These are phyloP conservation scores for Heliconius charithonia DNA, from an alignment of 2,888 invertebrate genomes.

Conservation along the genomic window DNA sequence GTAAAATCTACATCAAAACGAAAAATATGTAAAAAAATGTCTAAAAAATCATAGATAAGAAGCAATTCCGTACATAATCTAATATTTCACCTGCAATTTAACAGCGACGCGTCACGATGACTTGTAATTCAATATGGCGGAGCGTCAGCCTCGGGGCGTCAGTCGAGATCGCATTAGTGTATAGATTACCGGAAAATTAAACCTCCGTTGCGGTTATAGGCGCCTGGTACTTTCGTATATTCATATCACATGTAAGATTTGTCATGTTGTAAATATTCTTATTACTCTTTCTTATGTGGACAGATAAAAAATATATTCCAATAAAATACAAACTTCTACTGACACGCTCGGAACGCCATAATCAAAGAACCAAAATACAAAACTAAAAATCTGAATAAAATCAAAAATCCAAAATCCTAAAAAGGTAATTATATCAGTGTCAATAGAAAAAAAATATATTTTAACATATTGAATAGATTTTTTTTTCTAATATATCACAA, in stretches of 20 bases:
- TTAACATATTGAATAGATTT: too few species aligned
- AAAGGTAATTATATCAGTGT: too few species aligned
- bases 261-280: neutral
- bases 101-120: conserved; percentile 47
- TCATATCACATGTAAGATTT: conserved; percentile 4
- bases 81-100: conserved; percentile 51
- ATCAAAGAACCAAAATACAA: too few species aligned
- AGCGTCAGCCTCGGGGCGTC: conserved; percentile 42
- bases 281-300: neutral
- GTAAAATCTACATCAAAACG: too few species aligned
- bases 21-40: neutral
- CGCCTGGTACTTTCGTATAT: conserved; percentile 22
- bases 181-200: conserved; percentile 52
- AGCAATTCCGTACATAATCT: conserved; percentile 34
- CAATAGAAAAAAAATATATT: too few species aligned
- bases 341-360: too few species aligned
- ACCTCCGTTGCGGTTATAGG: conserved; percentile 43
- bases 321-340: neutral
- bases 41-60: conserved; percentile 8
- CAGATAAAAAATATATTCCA: neutral
- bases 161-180: conserved; percentile 51
- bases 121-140: conserved; percentile 52
- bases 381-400: too few species aligned
- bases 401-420: too few species aligned
- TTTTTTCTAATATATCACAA: too few species aligned